Evolutionary conservation across 92 coral and sea anemone species (phyloP), one percentile per base, ranked within the genome.

Genomic region (Actinernus sp.): DNA sequence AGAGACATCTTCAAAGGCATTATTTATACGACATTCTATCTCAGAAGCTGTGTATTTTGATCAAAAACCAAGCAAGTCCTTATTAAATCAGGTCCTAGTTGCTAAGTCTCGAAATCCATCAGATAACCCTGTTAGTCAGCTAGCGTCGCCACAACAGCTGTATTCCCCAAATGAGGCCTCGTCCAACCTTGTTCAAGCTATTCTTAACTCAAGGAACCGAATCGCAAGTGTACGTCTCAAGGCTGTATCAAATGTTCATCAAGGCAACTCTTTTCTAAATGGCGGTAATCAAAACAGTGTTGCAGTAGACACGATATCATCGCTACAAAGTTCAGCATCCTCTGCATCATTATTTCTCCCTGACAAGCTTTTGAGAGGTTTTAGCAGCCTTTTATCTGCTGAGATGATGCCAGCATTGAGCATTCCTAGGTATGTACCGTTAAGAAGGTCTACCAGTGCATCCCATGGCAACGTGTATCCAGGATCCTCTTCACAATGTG

Each of bases 291-390:
- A n/a, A n/a, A n/a, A n/a, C n/a, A n/a, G n/a, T n/a, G n/a, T n/a
- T n/a, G n/a, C n/a, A n/a, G 48, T 31, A 32, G 58, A 65, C 3
- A 48, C 72, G 13, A 8, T 65, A 19, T 65, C 72, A 20, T 46
- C 72, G 14, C 58, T 48, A 4, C 4, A 45, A 4, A 36, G 23
- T 49, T 65, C 55, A 1, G 48, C 56, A 8, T 31, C 48, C 10
- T 49, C 58, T 1, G 37, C 72, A 3, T 61, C 72, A 0, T n/a
- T 65, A 4, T 65, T 30, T 23, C 58, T 49, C 26, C 57, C 72
- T 30, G 59, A 65, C 25, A 65, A 65, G 28, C 59, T 65, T 1
- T 59, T 65, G 20, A 65, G 29, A 31, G 72, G 50, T 26, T 65
- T 65, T 30, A 65, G 37, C 24, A 46, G 33, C 12, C 72, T 58